phyloP scores from a whole-genome alignment of 2,888 invertebrate species.

The Nebria salina region DNA sequence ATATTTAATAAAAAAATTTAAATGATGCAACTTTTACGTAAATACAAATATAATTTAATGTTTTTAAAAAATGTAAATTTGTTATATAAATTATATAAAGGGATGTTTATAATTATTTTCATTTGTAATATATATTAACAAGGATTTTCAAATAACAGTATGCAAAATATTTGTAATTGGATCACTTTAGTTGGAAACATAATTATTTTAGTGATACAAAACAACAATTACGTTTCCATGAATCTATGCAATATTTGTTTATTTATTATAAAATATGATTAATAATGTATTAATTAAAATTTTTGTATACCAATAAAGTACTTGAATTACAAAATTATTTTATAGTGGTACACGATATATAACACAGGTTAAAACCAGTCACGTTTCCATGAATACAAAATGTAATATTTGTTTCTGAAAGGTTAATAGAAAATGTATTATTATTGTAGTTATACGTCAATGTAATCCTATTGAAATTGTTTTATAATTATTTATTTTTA shows the following conservation, averaged over 20 bases:
- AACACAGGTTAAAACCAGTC: not conserved
- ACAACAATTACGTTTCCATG: not conserved
- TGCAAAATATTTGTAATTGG: not conserved
- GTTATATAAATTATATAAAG: too few species aligned
- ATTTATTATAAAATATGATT: not conserved
- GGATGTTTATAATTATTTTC: not conserved
- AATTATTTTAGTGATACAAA: not conserved
- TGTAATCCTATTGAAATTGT: not conserved
- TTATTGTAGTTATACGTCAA: not conserved
- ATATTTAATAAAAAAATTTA: too few species aligned
- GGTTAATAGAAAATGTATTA: constrained; percentile 1
- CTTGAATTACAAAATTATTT: not conserved
- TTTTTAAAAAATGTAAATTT: too few species aligned
- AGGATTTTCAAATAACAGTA: too few species aligned
- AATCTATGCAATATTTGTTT: too few species aligned
- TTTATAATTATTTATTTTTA: not conserved
- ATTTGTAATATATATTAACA: too few species aligned
- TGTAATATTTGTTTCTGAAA: not conserved
- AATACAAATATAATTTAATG: too few species aligned
- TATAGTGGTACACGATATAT: not conserved
- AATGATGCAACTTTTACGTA: too few species aligned
- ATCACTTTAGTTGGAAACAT: not conserved
- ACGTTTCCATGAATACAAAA: not conserved
- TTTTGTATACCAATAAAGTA: not conserved
- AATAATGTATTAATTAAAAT: not conserved